Conservation (phyloP, 2,797 vertebrate genomes). For the Falco naumanni region DNA sequence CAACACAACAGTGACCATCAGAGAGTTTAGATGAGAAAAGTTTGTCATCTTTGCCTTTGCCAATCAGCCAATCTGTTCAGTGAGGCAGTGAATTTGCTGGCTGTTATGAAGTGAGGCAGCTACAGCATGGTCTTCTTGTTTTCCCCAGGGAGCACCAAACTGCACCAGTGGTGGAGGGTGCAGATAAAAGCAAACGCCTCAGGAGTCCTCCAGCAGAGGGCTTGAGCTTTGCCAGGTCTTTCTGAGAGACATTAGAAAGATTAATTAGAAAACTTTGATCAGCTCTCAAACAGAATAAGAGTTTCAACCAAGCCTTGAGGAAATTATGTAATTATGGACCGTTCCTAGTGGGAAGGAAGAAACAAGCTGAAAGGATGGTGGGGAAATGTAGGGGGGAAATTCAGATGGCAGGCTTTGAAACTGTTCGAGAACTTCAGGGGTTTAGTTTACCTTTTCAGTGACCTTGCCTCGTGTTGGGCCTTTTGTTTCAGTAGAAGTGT, state of each 20-base stretch:
- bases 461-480: background rate
- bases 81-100: background rate
- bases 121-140: background rate
- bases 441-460: background rate
- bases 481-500: background rate
- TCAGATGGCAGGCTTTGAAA: background rate
- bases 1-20: background rate
- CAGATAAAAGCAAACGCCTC: background rate
- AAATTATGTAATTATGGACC: background rate
- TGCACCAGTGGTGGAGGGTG: fast-evolving
- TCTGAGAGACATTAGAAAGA: background rate
- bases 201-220: background rate
- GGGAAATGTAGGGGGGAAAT: background rate
- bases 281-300: background rate
- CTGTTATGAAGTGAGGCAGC: background rate
- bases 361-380: background rate
- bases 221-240: background rate
- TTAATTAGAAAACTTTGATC: background rate
- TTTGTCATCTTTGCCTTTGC: background rate
- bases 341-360: background rate
- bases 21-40: background rate
- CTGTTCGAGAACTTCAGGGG: background rate
- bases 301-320: background rate
- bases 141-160: background rate
- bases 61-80: background rate